Evolutionary conservation across 2,888 invertebrate species (phyloP), one percentile per base, ranked within the genome.

Genomic region (Palloptera scutellata): DNA sequence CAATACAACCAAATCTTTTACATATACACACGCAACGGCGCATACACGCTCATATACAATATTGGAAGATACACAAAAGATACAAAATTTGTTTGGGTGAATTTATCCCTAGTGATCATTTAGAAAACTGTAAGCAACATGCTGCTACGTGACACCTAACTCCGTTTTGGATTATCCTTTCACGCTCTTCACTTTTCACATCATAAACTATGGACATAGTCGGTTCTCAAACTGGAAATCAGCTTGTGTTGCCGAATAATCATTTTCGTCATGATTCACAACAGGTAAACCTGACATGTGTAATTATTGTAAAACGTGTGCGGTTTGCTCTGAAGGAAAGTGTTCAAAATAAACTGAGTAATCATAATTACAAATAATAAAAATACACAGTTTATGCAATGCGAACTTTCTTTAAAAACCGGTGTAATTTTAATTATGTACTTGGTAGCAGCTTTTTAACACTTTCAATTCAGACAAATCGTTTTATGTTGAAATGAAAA

Each of bases 201-300:
- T 66, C 70, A 69, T 73, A 81, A 77, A 73, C 30, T 30, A 84
- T 84, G 84, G 84, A 84, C 83, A 81, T 82, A 72, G 81, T 81
- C 72, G 83, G 83, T 72, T 74, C 78, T 69, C 70, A 76, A 67
- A 72, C 77, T 66, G 78, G 78, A 76, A 84, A 82, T 79, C 81
- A 83, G 76, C 79, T 81, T 75, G 81, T 80, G 73, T 79, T 85
- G 77, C 84, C 84, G 69, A 85, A 85, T 77, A 85, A 85, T 80
- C 84, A 84, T 76, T 84, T 82, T 81, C 84, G 84, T 63, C 83
- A 81, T 79, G 85, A 85, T 75, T 78, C 81, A 70, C 78, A 77
- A 75, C 83, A 83, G 84, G 83, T 83, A 83, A 82, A 73, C 19
- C 3, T 4, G 30, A 30, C 30, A 19, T 54, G 15, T 54, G 3